These are phyloP conservation scores for Synanthedon vespiformis DNA, from an alignment of 2,888 invertebrate genomes.

Conservation along the genomic window DNA sequence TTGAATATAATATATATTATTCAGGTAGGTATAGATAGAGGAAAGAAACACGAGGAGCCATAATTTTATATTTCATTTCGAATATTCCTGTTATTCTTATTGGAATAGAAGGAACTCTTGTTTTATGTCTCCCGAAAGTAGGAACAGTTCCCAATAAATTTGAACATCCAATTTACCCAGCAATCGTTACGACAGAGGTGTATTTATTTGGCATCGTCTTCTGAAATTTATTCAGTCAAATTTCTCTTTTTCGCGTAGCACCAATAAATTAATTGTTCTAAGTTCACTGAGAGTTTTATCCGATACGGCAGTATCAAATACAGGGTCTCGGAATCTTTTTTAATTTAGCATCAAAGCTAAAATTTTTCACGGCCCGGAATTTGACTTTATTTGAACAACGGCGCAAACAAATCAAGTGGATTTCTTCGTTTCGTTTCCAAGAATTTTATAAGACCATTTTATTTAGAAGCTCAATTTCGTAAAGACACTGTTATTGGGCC, in stretches of 20 bases:
- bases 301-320: background rate
- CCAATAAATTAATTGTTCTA: no score
- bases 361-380: background rate
- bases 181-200: background rate
- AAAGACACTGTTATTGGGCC: conserved; percentile 42
- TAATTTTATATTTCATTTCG: background rate
- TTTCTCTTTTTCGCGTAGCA: no score
- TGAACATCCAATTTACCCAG: background rate
- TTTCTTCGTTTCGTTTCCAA: background rate
- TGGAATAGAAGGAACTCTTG: background rate
- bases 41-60: background rate
- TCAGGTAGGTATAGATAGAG: no score
- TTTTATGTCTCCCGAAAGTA: background rate
- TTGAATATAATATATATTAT: background rate
- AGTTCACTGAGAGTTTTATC: no score
- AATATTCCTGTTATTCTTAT: background rate
- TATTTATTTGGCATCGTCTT: background rate
- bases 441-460: conserved; percentile 26
- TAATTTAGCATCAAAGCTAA: background rate
- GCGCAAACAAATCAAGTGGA: background rate
- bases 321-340: background rate
- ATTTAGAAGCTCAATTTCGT: conserved; percentile 53
- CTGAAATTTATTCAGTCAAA: background rate
- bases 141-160: background rate
- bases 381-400: background rate